Base-by-base conservation (phyloP, 2,888 invertebrate species). In the Protodeltote pygarga region DNA sequence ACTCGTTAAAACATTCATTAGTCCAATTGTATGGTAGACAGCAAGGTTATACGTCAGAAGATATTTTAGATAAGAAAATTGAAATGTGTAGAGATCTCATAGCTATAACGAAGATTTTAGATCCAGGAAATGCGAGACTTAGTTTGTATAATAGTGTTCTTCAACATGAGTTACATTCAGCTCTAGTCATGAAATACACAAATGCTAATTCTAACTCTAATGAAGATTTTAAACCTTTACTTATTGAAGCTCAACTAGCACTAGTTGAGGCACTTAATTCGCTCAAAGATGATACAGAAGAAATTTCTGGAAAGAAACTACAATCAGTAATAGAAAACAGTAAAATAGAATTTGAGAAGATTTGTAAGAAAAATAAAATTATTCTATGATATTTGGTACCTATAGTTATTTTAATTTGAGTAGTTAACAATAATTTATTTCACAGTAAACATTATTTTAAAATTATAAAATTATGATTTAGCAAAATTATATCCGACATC, bases 11-110 rank as follows among this genome's bases (percentile, higher is more conserved):
- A 68, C 97, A 97, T 83, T 95, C 96, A 0, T 85, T 97, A 17
- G 92, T 97, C 37, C 97, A 97, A 76, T 79, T 97, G 34, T 96
- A 95, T 75, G 96, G 96, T 4, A 93, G 95, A 57, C 95, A 95
- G 53, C 86, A 92, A 25, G 95, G 94, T 14, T 94, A 94, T 59
- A 87, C 94, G 23, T 92, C 93, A 2, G 93, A 93, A 37, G 94
- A 94, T 33, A 89, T 94, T 37, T 79, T 95, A 37, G 91, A 93
- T 5, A 94, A 93, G 60, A 96, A 97, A 81, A 86, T 94, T 1
- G 92, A 93, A 54, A 94, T 96, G 84, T 96, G 96, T 60, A 90
- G 93, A 42, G 94, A 95, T 45, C 84, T 96, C 4, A 86, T 95
- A 51, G 83, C 85, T 8, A 93, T 94, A 5, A 95, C 95, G 0